Conservation (phyloP, 2,113 vertebrate species). For the Anas platyrhynchos region DNA sequence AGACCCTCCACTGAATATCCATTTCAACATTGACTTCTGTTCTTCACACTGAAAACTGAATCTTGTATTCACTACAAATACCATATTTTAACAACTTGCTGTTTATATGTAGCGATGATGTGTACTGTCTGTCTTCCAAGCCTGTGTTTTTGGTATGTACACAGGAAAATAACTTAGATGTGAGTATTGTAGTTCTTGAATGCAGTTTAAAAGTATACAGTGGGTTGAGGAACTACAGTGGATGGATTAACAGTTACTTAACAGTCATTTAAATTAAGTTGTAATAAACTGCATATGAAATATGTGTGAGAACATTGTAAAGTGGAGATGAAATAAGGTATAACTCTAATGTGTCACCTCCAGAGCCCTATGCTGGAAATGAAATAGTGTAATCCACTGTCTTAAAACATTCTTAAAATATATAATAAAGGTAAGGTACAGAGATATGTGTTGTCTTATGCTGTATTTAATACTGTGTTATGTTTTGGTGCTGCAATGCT, state of each 20-base stretch:
- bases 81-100: background rate
- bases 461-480: constrained; percentile 27
- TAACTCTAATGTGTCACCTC: background rate
- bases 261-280: background rate
- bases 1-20: too few relatives aligned
- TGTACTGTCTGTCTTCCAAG: background rate
- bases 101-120: background rate
- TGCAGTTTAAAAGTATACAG: background rate
- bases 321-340: background rate
- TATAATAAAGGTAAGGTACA: constrained; percentile 5
- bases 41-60: background rate
- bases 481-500: constrained; percentile 1
- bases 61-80: background rate
- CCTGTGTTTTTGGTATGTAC: background rate
- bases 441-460: constrained; percentile 21
- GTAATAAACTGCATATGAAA: background rate
- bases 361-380: background rate
- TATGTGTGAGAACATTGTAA: background rate
- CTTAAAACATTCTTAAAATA: constrained; percentile 9
- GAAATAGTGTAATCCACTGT: constrained; percentile 1
- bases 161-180: background rate
- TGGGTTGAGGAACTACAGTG: background rate
- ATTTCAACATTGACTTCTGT: background rate
- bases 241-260: constrained; percentile 7
- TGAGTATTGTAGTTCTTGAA: background rate